Evolutionary conservation across 1,140 invertebrate species (phyloP), one percentile per base, ranked within the genome.

Genomic region (Bombus waltoni): DNA sequence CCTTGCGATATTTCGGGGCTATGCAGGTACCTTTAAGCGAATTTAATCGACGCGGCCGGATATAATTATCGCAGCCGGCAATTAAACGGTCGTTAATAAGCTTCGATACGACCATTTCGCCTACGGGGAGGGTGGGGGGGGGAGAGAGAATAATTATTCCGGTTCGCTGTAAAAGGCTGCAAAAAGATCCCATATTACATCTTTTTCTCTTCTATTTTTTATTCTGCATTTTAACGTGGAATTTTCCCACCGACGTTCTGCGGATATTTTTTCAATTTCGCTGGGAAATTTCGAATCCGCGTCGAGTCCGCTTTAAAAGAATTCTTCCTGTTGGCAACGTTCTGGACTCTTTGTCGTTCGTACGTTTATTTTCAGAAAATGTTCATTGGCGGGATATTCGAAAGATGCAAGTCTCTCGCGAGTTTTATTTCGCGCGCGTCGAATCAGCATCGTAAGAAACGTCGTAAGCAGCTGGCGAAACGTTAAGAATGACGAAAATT

Each of bases 21-120:
- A 38, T 32, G 66, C 11, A 28, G 57, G n/a, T 42, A 44, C 40
- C 70, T n/a, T 72, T 72, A 44, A 72, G 40, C 70, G 70, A 72
- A 72, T 72, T 72, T 72, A 72, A 42, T 42, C 70, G 70, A 42
- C 70, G 70, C 70, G 6, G 28, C 28, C 40, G 11, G 70, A 72
- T 72, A 72, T 72, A 72, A 72, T 72, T 72, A 72, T 72, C 40
- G 70, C 11, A 44, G 40, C 40, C 28, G 70, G 28, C 40, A 72
- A 72, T 72, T 72, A 72, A 72, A 72, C 40, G 70, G 28, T 72
- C 70, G 70, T 72, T 72, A 72, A 72, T 72, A 72, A 72, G 70
- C 40, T 44, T n/a, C 70, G 70, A 72, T 42, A 15, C 70, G 40
- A n/a, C 28, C 28, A 15, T 42, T 38, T 71, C 5, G 38, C 38